These are phyloP conservation scores for Chrysopa pallens DNA, from an alignment of 1,140 invertebrate genomes.

Conservation along the genomic window DNA sequence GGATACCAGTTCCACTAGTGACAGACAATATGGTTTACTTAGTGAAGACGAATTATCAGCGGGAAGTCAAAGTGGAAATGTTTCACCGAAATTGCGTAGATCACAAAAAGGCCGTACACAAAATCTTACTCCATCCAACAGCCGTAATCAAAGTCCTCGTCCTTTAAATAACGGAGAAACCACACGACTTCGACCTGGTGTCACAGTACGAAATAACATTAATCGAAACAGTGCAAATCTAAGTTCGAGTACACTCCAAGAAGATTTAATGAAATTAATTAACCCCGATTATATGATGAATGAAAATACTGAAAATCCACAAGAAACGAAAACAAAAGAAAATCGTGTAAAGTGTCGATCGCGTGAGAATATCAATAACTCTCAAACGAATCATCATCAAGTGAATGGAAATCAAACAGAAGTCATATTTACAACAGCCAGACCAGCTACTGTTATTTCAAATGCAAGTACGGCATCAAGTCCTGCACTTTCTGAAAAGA, in stretches of 20 bases:
- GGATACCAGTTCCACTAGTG: constrained; percentile 27
- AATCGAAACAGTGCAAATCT: constrained; percentile 40
- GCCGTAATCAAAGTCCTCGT: constrained; percentile 40
- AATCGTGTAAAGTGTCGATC: neutral
- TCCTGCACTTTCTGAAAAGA: constrained; percentile 34
- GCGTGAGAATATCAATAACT: neutral
- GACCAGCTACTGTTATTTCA: constrained; percentile 52
- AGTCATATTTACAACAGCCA: constrained; percentile 50
- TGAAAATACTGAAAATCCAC: constrained; percentile 13
- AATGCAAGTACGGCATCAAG: constrained; percentile 42
- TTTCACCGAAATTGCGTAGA: constrained; percentile 29
- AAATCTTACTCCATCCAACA: constrained; percentile 26
- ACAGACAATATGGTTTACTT: constrained; percentile 16
- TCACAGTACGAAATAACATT: constrained; percentile 22
- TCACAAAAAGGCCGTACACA: constrained; percentile 24
- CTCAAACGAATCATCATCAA: constrained; percentile 6
- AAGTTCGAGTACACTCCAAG: constrained; percentile 53
- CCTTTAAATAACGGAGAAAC: constrained; percentile 28
- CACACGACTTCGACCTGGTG: constrained; percentile 26
- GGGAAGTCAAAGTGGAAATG: constrained; percentile 24
- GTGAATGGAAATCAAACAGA: constrained; percentile 24
- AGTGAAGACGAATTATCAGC: constrained; percentile 38
- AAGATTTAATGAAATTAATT: constrained; percentile 76
- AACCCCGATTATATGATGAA: constrained; percentile 56
- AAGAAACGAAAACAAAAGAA: neutral